These are phyloP conservation scores for Cheilosia vernalis DNA, from an alignment of 2,888 invertebrate species.

Conservation along the genomic window DNA sequence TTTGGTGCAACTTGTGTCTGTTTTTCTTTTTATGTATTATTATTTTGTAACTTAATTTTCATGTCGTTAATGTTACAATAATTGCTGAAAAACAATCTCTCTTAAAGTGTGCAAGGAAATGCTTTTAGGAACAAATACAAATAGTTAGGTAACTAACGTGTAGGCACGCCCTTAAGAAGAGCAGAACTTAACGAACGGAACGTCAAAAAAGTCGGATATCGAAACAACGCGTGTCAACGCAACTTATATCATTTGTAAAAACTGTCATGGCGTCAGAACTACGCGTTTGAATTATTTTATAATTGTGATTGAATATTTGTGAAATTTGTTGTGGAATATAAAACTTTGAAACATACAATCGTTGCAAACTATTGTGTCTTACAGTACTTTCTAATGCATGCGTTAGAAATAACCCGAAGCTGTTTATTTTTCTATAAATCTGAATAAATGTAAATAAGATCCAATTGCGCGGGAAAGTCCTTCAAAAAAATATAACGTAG, in stretches of 20 bases:
- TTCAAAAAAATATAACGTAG: not conserved
- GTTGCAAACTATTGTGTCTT: no score
- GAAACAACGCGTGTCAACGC: constrained; percentile 15
- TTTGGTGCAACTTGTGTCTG: no score
- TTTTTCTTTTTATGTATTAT: no score
- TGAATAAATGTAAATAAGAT: not conserved
- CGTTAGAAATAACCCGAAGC: not conserved
- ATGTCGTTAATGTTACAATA: no score
- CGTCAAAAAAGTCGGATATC: not conserved
- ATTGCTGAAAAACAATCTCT: no score
- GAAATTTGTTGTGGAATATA: no score
- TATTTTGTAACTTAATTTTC: no score
- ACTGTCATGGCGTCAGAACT: not conserved
- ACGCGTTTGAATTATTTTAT: not conserved
- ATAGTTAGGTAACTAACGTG: no score
- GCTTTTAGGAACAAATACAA: no score
- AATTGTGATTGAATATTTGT: not conserved
- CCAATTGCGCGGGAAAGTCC: constrained; percentile 7
- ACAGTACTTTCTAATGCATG: no score
- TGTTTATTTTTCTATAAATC: not conserved
- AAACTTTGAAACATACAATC: no score
- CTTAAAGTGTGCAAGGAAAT: no score
- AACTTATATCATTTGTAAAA: not conserved
- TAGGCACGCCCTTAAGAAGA: not conserved
- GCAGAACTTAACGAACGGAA: constrained; percentile 7